These are phyloP conservation scores for Hermetia illucens DNA, from an alignment of 1,140 invertebrate species.

Conservation along the genomic window DNA sequence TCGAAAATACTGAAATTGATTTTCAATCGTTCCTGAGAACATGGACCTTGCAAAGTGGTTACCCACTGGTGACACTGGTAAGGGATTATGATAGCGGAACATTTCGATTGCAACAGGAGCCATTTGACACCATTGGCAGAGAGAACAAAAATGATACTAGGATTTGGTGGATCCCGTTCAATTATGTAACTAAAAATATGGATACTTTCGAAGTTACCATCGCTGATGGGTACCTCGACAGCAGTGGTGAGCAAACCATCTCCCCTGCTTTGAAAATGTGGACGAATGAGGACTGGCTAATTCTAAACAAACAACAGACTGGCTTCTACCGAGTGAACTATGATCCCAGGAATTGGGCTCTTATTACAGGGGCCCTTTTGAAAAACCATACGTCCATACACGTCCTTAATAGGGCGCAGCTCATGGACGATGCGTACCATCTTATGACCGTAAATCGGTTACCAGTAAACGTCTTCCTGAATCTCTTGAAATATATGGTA, in stretches of 20 bases:
- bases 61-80: not conserved
- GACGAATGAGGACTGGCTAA: conserved; percentile 35
- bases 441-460: conserved; percentile 26
- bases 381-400: conserved; percentile 34
- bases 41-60: not conserved
- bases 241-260: conserved; percentile 11
- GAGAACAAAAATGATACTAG: not conserved
- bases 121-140: not conserved
- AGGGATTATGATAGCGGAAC: not conserved
- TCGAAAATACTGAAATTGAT: no score
- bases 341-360: conserved; percentile 34
- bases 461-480: conserved; percentile 20
- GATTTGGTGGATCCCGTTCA: not conserved
- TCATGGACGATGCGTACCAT: conserved; percentile 39
- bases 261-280: conserved; percentile 9
- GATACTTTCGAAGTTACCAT: conserved; percentile 23
- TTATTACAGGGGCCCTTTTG: conserved; percentile 34
- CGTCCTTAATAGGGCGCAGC: conserved; percentile 42
- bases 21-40: not conserved
- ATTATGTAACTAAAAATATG: conserved; percentile 3
- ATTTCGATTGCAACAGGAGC: not conserved
- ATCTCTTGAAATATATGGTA: conserved; percentile 39
- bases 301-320: conserved; percentile 43
- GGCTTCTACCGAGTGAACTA: conserved; percentile 54
- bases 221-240: conserved; percentile 12